Conservation (phyloP, 2,113 vertebrate genomes). For the Dasypus novemcinctus region DNA sequence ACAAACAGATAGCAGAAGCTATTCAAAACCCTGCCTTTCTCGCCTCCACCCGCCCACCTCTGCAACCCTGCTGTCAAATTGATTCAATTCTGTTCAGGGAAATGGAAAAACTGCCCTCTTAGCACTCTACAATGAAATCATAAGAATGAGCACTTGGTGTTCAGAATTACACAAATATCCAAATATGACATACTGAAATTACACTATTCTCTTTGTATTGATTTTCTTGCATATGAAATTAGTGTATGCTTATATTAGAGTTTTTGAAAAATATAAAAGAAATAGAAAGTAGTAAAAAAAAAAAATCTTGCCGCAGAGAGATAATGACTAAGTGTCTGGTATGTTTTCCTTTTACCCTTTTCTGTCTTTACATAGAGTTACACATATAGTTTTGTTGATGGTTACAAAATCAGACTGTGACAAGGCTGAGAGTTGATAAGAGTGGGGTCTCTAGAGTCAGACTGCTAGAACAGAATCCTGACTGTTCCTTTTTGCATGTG, state of each 20-base stretch:
- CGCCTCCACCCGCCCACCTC: background rate
- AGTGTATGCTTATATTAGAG: background rate
- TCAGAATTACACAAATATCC: background rate
- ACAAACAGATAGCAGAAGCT: constrained; percentile 25
- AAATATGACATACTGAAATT: background rate
- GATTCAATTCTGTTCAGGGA: background rate
- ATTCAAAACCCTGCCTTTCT: background rate
- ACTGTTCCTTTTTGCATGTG: background rate
- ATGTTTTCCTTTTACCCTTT: background rate
- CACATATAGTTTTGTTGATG: background rate
- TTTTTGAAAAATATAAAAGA: background rate
- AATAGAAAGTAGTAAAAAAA: background rate
- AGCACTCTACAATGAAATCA: background rate
- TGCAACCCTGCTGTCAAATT: background rate
- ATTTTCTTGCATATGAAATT: background rate
- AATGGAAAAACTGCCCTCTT: background rate
- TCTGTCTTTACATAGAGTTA: background rate
- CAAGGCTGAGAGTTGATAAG: background rate
- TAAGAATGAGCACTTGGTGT: background rate
- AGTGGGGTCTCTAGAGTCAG: background rate
- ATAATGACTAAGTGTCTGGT: background rate
- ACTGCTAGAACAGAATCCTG: background rate
- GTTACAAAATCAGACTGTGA: background rate
- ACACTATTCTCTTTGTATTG: background rate
- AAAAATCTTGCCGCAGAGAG: background rate